Percentiles rank a stretch among this genome's conserved stretches.
Evolutionary conservation across 2,113 vertebrate species (phyloP).

Genomic region (Neoarius graeffei): DNA sequence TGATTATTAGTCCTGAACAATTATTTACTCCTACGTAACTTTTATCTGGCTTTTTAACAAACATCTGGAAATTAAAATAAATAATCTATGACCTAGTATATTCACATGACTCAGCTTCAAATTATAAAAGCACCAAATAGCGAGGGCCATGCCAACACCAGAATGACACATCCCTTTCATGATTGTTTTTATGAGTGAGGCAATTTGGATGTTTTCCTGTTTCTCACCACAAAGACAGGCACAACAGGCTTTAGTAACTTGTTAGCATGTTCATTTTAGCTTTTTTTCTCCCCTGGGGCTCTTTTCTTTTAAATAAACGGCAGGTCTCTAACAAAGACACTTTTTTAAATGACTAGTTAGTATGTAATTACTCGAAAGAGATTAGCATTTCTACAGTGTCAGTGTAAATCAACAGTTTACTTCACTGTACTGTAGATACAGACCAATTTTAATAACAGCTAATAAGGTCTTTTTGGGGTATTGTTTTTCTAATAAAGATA

Average conservation of each 20-base stretch:
- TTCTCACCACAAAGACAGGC: background rate
- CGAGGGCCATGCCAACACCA: background rate
- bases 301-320: background rate
- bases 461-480: background rate
- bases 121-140: background rate
- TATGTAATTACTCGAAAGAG: background rate
- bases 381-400: background rate
- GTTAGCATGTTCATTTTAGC: background rate
- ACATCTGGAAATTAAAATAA: background rate
- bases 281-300: background rate
- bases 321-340: background rate
- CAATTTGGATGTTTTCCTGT: background rate
- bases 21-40: background rate
- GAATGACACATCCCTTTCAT: background rate
- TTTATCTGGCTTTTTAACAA: background rate
- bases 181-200: background rate
- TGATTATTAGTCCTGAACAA: background rate
- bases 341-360: background rate
- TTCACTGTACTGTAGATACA: background rate
- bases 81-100: background rate
- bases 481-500: background rate
- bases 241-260: background rate
- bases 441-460: background rate
- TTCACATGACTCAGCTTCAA: background rate
- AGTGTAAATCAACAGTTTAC: background rate